These are phyloP conservation scores for Mythimna pallens DNA, from an alignment of 2,888 invertebrate genomes.

Conservation along the genomic window DNA sequence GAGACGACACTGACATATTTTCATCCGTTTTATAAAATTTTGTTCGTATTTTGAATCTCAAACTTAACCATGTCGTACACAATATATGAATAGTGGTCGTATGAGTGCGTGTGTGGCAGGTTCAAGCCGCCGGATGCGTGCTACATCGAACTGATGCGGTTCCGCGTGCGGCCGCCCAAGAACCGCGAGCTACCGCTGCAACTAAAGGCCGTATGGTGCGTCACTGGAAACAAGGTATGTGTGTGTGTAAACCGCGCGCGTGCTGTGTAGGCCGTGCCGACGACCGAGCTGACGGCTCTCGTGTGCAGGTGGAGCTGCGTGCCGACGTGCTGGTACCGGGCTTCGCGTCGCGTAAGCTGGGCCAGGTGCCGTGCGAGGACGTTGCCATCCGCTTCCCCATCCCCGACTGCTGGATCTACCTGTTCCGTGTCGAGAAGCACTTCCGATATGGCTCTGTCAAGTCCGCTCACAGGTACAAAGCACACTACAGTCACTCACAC, in stretches of 20 bases:
- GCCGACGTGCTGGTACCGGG: slow-evolving; percentile 99
- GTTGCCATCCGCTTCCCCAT: slow-evolving; percentile 99
- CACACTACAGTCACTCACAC: neutral
- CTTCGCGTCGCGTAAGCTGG: slow-evolving; percentile 98
- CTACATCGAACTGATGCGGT: slow-evolving; percentile 98
- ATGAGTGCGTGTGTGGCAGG: slow-evolving; percentile 84
- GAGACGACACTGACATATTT: neutral
- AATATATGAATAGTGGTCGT: neutral
- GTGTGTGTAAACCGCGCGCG: neutral
- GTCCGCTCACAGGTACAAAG: slow-evolving; percentile 93
- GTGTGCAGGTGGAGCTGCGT: slow-evolving; percentile 95
- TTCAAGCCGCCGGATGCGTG: slow-evolving; percentile 99
- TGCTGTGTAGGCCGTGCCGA: neutral
- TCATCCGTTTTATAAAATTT: neutral
- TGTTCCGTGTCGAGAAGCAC: slow-evolving; percentile 99
- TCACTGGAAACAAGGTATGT: slow-evolving; percentile 94
- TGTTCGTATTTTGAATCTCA: neutral
- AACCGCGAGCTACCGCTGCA: slow-evolving; percentile 99
- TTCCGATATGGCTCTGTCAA: slow-evolving; percentile 99
- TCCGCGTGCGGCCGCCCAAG: slow-evolving; percentile 98
- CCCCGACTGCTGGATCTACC: slow-evolving; percentile 99
- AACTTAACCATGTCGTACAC: neutral
- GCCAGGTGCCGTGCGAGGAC: slow-evolving; percentile 99
- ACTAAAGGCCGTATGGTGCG: slow-evolving; percentile 96
- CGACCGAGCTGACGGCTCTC: neutral